These are phyloP conservation scores for Listronotus oregonensis DNA, from an alignment of 1,140 invertebrate species.

Conservation along the genomic window DNA sequence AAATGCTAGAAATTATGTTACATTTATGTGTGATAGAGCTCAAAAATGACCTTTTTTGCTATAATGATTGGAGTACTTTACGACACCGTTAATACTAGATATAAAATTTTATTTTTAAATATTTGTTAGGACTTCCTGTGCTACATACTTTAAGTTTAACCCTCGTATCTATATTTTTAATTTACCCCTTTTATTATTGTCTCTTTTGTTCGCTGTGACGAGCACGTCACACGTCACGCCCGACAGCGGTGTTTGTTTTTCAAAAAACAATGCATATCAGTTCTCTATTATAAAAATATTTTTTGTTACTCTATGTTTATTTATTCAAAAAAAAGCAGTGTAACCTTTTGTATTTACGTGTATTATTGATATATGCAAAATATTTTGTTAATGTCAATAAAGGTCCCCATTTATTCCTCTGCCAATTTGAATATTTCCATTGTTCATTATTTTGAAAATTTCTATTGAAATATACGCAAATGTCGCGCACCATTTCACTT, in stretches of 20 bases:
- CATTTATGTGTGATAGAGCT: too few species aligned
- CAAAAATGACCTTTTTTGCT: too few species aligned
- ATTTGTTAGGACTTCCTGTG: too few species aligned
- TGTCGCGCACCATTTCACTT: neutral
- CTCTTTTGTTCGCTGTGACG: neutral
- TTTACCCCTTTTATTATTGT: neutral
- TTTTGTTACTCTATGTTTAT: conserved; percentile 13
- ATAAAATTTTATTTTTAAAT: too few species aligned
- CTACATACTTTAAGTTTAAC: too few species aligned
- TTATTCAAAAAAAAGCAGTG: conserved; percentile 26
- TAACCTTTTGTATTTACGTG: conserved; percentile 21
- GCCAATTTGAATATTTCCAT: conserved; percentile 21
- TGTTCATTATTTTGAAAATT: conserved; percentile 22
- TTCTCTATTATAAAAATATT: conserved; percentile 22
- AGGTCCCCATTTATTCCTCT: conserved; percentile 10
- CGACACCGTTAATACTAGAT: too few species aligned
- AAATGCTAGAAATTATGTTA: too few species aligned
- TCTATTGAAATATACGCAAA: conserved; percentile 10
- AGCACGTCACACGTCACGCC: conserved; percentile 7
- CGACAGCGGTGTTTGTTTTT: conserved; percentile 15
- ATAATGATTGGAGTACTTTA: too few species aligned
- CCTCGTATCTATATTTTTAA: neutral
- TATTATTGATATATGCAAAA: conserved; percentile 29
- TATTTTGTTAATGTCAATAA: conserved; percentile 31
- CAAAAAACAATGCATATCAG: conserved; percentile 21